Percentiles rank a stretch among this genome's conserved stretches.
phyloP scores from a whole-genome alignment of 2,888 invertebrate genomes.

The Eurytoma adleriae region DNA sequence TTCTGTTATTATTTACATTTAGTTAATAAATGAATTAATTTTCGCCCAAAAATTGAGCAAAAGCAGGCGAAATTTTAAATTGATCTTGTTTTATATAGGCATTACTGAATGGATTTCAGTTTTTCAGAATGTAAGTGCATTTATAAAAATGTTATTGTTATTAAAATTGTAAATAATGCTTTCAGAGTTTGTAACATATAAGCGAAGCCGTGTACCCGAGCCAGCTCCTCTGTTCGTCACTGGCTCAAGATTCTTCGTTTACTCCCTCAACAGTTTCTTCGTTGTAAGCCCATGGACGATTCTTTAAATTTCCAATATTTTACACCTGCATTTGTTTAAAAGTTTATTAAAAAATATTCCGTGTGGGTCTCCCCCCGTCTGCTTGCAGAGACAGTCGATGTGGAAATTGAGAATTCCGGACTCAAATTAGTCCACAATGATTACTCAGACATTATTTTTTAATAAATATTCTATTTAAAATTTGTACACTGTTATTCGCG shows the following conservation, averaged over 20 bases:
- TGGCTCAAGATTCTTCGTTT: too few relatives aligned
- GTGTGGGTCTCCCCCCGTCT: too few relatives aligned
- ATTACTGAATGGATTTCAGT: neutral
- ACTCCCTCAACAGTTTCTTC: too few relatives aligned
- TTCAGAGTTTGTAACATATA: neutral
- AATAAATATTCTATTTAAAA: too few relatives aligned
- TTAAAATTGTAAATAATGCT: neutral
- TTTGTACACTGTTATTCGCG: too few relatives aligned
- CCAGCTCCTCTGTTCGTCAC: slow-evolving; percentile 47
- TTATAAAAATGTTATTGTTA: neutral
- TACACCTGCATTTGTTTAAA: too few relatives aligned
- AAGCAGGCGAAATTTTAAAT: neutral
- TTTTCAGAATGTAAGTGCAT: neutral
- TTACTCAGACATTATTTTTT: too few relatives aligned
- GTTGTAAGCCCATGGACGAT: too few relatives aligned
- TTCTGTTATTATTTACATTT: neutral
- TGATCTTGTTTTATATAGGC: neutral
- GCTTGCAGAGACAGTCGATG: too few relatives aligned
- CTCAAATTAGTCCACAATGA: too few relatives aligned
- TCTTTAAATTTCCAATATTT: too few relatives aligned
- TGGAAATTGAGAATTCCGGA: too few relatives aligned
- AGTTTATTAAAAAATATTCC: slow-evolving; percentile 12
- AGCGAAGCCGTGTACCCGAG: neutral
- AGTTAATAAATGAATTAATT: neutral
- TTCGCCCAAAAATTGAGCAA: neutral